Evolutionary conservation across 1,140 invertebrate genomes (phyloP), one percentile per base, ranked within the genome.

Genomic region (Bombus waltoni): DNA sequence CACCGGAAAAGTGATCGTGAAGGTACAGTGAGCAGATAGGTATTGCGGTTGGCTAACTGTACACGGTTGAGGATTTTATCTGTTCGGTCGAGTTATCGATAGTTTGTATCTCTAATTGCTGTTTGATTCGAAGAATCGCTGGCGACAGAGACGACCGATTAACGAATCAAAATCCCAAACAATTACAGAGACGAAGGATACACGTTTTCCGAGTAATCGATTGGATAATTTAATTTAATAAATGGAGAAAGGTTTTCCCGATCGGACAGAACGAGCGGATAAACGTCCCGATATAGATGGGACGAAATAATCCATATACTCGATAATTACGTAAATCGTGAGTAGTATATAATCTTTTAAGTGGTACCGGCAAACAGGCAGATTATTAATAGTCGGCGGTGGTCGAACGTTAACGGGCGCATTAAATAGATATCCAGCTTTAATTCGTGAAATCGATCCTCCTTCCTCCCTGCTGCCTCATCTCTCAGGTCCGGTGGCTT

Each of bases 361-460:
- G 77, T 42, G 83, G 57, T 57, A 28, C 2, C 44, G 57, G 57
- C 57, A 80, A 81, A 74, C 71, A 70, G 47, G 47, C 47, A 53
- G 70, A 53, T 35, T 81, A 85, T 85, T 85, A 85, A 85, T 83
- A 76, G 65, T 80, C 68, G 68, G 32, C 13, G 35, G 59, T 70
- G 57, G 35, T 15, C 73, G 47, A 65, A 80, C 35, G 53, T 68
- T 76, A 73, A 78, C 74, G 22, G 78, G 65, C 65, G 76, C 65
- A 59, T 89, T 83, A 89, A 83, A 88, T 79, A 86, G 79, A 83
- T 81, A 83, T 89, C 80, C 73, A 77, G 80, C 65, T 83, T 89
- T 86, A 89, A 89, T 89, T 87, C 77, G 77, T 28, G 83, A 74
- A 42, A 89, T 89, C 88, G 87, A 89, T 80, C 76, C 72, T 82